Evolutionary conservation across 1,140 invertebrate species (phyloP).

Genomic region (Pseudomyrmex flavicornis): DNA sequence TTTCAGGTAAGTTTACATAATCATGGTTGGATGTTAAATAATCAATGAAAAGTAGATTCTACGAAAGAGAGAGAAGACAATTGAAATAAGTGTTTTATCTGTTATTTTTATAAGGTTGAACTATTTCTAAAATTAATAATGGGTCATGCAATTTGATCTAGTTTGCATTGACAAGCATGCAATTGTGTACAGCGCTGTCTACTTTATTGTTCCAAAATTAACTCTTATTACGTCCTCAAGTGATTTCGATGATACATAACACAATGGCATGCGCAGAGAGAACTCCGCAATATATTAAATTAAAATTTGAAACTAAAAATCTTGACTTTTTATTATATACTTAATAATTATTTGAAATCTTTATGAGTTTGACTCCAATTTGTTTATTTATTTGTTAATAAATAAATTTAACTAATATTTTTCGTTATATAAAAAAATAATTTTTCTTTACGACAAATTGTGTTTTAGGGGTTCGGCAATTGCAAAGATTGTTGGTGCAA

Average conservation of each 20-base stretch:
- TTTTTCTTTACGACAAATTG: slow-evolving; percentile 2
- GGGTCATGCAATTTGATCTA: slow-evolving; percentile 3
- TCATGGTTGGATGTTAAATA: slow-evolving; percentile 7
- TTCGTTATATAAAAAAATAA: too few relatives aligned
- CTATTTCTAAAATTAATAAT: background rate
- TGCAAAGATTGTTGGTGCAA: slow-evolving; percentile 91
- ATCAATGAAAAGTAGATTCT: background rate
- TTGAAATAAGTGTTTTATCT: too few relatives aligned
- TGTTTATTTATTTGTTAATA: too few relatives aligned
- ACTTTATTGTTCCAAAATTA: slow-evolving; percentile 54
- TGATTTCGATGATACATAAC: background rate
- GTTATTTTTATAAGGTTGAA: background rate
- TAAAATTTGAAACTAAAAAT: background rate
- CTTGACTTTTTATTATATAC: background rate
- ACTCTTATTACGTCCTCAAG: background rate
- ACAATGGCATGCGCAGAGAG: background rate
- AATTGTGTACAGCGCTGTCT: slow-evolving; percentile 15
- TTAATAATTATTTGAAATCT: background rate
- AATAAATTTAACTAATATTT: too few relatives aligned
- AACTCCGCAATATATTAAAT: background rate
- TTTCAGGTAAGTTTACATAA: slow-evolving; percentile 51
- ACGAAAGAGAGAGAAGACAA: background rate
- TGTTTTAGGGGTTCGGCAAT: slow-evolving; percentile 91
- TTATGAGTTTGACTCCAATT: too few relatives aligned
- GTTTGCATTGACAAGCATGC: background rate